Percentiles rank a stretch among this genome's conserved stretches.
phyloP scores from a whole-genome alignment of 2,113 vertebrate species.

The Desmodus rotundus region DNA sequence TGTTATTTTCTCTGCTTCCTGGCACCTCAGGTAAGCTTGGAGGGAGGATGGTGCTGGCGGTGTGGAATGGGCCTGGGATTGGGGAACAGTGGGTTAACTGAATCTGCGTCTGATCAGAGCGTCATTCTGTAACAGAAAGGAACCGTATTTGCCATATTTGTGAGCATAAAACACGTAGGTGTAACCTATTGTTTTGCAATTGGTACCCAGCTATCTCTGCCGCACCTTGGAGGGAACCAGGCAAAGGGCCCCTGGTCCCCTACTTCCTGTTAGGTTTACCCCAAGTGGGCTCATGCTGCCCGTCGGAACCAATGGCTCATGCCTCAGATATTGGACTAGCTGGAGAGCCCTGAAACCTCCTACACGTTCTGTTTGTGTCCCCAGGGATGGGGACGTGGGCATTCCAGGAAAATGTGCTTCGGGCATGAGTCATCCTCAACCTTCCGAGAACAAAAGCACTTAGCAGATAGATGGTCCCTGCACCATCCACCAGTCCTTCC shows the following conservation, averaged over 20 bases:
- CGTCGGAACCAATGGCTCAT: background rate
- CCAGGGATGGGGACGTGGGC: background rate
- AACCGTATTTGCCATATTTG: background rate
- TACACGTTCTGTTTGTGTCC: background rate
- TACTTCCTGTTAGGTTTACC: background rate
- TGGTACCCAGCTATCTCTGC: background rate
- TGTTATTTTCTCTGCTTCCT: background rate
- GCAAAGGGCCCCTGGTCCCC: background rate
- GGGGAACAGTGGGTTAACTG: background rate
- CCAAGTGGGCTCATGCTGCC: background rate
- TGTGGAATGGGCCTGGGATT: background rate
- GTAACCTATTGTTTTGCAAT: background rate
- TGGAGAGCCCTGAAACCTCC: background rate
- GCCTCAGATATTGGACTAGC: background rate
- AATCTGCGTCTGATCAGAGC: background rate
- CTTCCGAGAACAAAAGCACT: background rate
- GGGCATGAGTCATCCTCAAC: background rate
- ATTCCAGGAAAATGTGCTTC: background rate
- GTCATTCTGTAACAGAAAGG: background rate
- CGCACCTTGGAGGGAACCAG: background rate
- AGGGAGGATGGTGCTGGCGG: background rate
- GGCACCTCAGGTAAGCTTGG: background rate
- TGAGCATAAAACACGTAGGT: background rate
- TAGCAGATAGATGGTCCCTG: background rate
- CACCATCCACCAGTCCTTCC: background rate